These are phyloP conservation scores for Cephalopachus bancanus DNA, from an alignment of 2,797 vertebrate genomes.

Conservation along the genomic window DNA sequence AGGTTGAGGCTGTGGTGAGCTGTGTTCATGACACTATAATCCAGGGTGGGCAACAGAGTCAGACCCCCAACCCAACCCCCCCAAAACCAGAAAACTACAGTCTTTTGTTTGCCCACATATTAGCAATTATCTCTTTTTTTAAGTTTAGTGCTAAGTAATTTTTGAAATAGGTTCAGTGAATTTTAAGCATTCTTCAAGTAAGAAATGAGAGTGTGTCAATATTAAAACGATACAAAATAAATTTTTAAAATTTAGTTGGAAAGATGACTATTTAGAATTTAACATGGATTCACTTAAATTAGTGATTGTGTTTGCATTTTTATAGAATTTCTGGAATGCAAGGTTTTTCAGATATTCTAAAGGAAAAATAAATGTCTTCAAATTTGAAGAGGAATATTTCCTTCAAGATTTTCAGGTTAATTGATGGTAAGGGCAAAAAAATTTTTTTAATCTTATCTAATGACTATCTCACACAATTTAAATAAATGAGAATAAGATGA, in stretches of 20 bases:
- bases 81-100: too few species aligned
- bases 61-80: not conserved
- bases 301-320: not conserved
- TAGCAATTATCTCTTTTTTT: too few species aligned
- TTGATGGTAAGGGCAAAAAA: not conserved
- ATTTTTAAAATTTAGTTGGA: not conserved
- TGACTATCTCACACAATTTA: not conserved
- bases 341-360: not conserved
- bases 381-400: not conserved
- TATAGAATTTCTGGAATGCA: not conserved
- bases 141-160: too few species aligned
- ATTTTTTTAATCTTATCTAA: not conserved
- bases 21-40: too few species aligned
- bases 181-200: not conserved
- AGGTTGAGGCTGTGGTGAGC: not conserved
- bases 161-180: too few species aligned
- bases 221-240: not conserved
- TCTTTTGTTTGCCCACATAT: too few species aligned
- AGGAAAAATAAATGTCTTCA: not conserved
- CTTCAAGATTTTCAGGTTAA: not conserved
- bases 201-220: not conserved
- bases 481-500: constrained; percentile 14
- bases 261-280: not conserved
- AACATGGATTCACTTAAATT: not conserved
- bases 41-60: not conserved